Percentiles rank a stretch among this genome's conserved stretches.
Conservation (phyloP, 2,797 vertebrate genomes). For the Eidolon dupreanum region DNA sequence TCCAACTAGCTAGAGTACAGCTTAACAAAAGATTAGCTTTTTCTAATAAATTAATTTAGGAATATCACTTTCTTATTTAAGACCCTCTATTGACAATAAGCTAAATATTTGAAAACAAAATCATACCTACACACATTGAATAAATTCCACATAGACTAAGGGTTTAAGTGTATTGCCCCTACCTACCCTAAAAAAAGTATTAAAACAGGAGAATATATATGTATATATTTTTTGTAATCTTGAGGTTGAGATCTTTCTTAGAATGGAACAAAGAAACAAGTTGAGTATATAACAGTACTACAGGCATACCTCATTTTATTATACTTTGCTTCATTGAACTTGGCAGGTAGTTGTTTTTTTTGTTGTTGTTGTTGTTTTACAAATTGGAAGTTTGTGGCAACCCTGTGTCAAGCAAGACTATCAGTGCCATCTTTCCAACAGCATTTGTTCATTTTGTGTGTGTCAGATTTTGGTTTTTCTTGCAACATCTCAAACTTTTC, state of each 20-base stretch:
- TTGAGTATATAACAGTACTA: background rate
- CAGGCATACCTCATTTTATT: background rate
- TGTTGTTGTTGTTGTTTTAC: background rate
- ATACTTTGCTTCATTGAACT: background rate
- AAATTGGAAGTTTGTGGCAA: background rate
- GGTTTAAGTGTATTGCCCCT: background rate
- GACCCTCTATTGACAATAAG: background rate
- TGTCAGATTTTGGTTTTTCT: background rate
- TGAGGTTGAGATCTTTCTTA: background rate
- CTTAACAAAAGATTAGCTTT: conserved; percentile 36
- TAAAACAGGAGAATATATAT: background rate
- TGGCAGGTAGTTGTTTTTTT: background rate
- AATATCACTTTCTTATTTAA: conserved; percentile 29
- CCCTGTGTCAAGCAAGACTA: background rate
- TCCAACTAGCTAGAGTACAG: background rate
- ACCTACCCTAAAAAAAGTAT: background rate
- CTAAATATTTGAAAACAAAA: conserved; percentile 19
- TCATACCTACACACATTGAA: background rate
- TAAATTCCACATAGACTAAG: background rate
- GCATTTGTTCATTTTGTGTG: background rate
- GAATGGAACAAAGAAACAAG: background rate
- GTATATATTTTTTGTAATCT: background rate
- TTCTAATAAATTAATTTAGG: conserved; percentile 18
- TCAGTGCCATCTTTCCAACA: background rate
- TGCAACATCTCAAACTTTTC: background rate